These are phyloP conservation scores for Enhydra lutris DNA, from an alignment of 2,113 vertebrate genomes.

Conservation along the genomic window DNA sequence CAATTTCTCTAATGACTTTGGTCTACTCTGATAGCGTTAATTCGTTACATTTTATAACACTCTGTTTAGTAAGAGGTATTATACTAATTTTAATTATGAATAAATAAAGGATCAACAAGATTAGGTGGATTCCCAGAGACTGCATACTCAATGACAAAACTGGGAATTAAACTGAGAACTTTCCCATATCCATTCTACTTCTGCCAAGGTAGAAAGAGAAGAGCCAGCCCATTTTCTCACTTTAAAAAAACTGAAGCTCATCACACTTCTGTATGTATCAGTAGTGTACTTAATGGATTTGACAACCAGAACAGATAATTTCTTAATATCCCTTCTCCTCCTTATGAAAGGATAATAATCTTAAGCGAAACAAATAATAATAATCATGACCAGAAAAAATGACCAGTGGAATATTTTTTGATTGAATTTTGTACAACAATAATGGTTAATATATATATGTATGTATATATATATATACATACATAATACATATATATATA, in stretches of 20 bases:
- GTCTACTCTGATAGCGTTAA: neutral
- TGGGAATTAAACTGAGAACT: slow-evolving; percentile 30
- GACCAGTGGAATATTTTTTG: neutral
- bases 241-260: neutral
- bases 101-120: slow-evolving; percentile 55
- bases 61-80: slow-evolving; percentile 38
- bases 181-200: neutral
- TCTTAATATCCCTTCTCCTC: neutral
- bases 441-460: neutral
- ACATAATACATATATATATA: no score
- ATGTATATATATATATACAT: no score
- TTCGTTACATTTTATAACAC: slow-evolving; percentile 29
- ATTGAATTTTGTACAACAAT: neutral
- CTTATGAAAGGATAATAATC: neutral
- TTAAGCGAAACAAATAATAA: neutral
- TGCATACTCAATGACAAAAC: slow-evolving; percentile 8
- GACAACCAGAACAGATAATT: neutral
- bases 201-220: neutral
- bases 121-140: slow-evolving; percentile 50
- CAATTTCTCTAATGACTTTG: neutral
- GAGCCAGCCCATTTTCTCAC: neutral
- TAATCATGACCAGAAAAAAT: neutral
- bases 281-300: neutral
- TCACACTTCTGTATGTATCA: neutral
- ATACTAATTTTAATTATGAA: slow-evolving; percentile 43